Evolutionary conservation across 2,888 invertebrate genomes (phyloP).

Genomic region (Pseudanteris insignis): DNA sequence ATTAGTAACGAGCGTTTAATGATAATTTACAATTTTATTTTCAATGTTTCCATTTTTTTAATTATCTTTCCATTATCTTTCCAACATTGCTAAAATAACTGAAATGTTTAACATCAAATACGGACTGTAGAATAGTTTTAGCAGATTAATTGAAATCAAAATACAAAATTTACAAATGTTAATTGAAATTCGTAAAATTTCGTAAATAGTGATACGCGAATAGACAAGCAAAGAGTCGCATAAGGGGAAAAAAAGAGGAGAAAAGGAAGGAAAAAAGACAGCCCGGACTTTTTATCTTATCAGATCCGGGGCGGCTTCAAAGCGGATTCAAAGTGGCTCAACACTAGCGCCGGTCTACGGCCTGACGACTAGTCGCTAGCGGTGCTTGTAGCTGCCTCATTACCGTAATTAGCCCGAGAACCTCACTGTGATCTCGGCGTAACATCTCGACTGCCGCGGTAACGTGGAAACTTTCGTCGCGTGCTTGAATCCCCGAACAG

Average conservation of each 20-base stretch:
- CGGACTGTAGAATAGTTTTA: no score
- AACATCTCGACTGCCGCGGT: constrained; percentile 42
- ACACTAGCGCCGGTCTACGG: constrained; percentile 35
- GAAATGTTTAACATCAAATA: no score
- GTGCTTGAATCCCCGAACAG: constrained; percentile 30
- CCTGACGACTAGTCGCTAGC: constrained; percentile 36
- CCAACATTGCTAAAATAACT: no score
- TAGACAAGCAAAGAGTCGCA: constrained; percentile 27
- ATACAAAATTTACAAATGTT: no score
- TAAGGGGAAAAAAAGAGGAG: constrained; percentile 29
- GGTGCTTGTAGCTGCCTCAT: constrained; percentile 47
- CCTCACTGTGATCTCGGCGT: constrained; percentile 45
- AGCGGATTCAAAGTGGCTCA: constrained; percentile 47
- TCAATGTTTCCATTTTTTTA: neutral
- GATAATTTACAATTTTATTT: no score
- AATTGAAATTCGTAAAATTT: no score
- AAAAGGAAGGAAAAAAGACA: no score
- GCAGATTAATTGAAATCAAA: no score
- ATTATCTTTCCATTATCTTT: no score
- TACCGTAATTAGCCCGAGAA: constrained; percentile 49
- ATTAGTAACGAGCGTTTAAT: no score
- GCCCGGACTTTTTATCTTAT: constrained; percentile 44
- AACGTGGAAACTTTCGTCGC: constrained; percentile 41
- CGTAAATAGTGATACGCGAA: constrained; percentile 34
- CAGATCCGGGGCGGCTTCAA: constrained; percentile 49